Evolutionary conservation across 2,888 invertebrate species (phyloP).

Genomic region (Acrocyrtus sp.): DNA sequence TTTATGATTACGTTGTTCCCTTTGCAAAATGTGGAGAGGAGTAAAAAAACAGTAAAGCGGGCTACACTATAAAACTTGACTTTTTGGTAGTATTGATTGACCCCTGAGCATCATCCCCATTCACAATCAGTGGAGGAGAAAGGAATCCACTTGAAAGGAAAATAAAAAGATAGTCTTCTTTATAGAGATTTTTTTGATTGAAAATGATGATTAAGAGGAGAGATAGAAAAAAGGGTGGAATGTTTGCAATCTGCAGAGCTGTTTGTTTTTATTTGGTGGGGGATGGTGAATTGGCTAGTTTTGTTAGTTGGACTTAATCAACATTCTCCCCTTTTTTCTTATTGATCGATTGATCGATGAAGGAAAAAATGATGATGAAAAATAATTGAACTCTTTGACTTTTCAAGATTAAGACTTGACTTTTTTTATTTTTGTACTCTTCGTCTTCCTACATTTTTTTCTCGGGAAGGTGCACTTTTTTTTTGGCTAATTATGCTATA

Average conservation of each 20-base stretch:
- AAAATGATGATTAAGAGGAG: not conserved
- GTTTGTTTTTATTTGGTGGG: not conserved
- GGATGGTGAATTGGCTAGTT: not conserved
- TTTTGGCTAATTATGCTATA: not conserved
- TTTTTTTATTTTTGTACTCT: no score
- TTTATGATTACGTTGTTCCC: constrained; percentile 5
- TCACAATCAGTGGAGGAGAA: not conserved
- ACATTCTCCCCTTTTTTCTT: no score
- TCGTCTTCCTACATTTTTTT: no score
- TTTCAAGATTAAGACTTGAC: not conserved
- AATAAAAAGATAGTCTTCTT: not conserved
- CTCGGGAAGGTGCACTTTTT: not conserved
- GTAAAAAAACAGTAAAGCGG: no score
- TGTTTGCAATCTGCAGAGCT: not conserved
- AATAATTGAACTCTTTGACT: not conserved
- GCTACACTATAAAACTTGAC: no score
- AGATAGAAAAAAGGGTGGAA: not conserved
- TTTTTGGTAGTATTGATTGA: constrained; percentile 23
- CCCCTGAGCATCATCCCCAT: constrained; percentile 22
- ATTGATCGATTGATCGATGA: not conserved
- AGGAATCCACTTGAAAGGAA: not conserved
- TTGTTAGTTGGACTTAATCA: not conserved
- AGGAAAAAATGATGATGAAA: not conserved
- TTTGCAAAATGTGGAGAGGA: not conserved
- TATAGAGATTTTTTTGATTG: not conserved